phyloP scores from a whole-genome alignment of 2,113 vertebrate genomes.

The Anser brachyrhynchus region DNA sequence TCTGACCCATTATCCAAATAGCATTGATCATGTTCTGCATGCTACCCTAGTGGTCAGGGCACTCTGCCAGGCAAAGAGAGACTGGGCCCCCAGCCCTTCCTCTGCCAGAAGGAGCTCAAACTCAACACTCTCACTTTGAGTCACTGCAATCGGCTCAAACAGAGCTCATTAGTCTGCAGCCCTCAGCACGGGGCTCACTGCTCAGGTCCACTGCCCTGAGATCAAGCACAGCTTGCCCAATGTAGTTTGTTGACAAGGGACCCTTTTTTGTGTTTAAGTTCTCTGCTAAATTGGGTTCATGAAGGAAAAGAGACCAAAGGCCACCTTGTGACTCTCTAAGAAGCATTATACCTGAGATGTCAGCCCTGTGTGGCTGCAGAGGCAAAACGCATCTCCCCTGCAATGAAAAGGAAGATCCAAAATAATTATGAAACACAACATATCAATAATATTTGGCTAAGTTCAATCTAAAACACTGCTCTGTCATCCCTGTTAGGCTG shows the following conservation, averaged over 20 bases:
- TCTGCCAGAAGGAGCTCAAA: not conserved
- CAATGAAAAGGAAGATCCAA: constrained; percentile 36
- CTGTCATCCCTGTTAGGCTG: not conserved
- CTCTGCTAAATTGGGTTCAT: not conserved
- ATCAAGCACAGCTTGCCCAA: not conserved
- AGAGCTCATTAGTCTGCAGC: not conserved
- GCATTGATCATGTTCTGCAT: not conserved
- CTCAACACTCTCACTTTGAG: not conserved
- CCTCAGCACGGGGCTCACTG: not conserved
- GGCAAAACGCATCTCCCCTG: constrained; percentile 8
- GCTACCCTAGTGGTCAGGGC: not conserved
- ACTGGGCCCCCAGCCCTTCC: not conserved
- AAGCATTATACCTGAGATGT: not conserved
- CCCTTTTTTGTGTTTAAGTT: not conserved
- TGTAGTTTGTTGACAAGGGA: not conserved
- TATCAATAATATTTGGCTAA: constrained; percentile 50
- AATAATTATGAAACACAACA: constrained; percentile 57
- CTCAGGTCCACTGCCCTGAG: not conserved
- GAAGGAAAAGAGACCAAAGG: not conserved
- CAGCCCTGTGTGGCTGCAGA: not conserved
- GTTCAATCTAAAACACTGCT: constrained; percentile 12
- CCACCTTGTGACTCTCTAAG: not conserved
- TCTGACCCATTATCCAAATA: not conserved
- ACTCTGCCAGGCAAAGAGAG: not conserved
- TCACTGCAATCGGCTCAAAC: not conserved